A percentile compares a stretch with the other conserved stretches of the same genome.
phyloP scores from a whole-genome alignment of 2,797 vertebrate genomes.

The Arrhamphus sclerolepis region DNA sequence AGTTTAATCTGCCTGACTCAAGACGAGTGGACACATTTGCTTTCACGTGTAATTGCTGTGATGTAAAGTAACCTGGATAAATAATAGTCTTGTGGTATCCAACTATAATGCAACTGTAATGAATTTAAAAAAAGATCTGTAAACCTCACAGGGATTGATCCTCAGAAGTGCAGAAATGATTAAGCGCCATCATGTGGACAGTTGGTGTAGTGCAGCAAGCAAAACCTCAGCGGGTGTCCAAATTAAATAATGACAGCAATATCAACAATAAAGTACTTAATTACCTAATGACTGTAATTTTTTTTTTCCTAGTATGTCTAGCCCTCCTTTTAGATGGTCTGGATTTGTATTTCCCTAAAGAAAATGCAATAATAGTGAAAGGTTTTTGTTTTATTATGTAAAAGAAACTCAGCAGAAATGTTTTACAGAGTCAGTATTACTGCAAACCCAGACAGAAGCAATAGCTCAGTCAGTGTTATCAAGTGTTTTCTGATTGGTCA shows the following conservation, averaged over 20 bases:
- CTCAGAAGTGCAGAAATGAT: conserved; percentile 21
- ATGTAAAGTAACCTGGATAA: neutral
- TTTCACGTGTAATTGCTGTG: neutral
- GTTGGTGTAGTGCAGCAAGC: neutral
- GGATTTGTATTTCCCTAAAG: too few relatives aligned
- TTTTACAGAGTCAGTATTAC: too few relatives aligned
- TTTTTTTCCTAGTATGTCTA: too few relatives aligned
- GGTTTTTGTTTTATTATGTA: too few relatives aligned
- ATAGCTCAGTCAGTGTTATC: too few relatives aligned
- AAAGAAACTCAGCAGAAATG: too few relatives aligned
- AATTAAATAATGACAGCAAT: neutral
- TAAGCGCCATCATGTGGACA: conserved; percentile 57
- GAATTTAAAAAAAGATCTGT: conserved; percentile 4
- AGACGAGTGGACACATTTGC: neutral
- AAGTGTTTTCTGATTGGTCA: too few relatives aligned
- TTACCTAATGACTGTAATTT: too few relatives aligned
- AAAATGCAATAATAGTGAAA: too few relatives aligned
- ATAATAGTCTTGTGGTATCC: neutral
- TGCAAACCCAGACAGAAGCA: too few relatives aligned
- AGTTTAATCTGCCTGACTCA: neutral
- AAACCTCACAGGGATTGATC: neutral
- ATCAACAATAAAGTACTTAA: too few relatives aligned
- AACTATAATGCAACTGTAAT: neutral
- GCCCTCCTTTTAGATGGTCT: too few relatives aligned
- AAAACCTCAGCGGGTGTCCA: neutral